Evolutionary conservation across 2,113 vertebrate genomes (phyloP).

Genomic region (Monarcha castaneiventris): DNA sequence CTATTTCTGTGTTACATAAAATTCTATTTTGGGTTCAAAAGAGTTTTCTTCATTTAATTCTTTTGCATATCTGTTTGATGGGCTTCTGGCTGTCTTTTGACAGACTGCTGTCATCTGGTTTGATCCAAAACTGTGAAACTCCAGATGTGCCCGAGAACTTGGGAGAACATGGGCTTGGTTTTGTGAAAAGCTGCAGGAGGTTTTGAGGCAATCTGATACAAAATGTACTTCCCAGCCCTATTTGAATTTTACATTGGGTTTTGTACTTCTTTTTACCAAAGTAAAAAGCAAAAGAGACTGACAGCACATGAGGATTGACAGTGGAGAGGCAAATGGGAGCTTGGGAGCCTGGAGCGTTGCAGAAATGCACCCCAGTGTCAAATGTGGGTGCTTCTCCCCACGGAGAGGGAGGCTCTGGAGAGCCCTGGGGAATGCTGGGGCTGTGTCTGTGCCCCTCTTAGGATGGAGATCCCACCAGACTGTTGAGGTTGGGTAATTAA

Average conservation of each 20-base stretch:
- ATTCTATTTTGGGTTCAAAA: constrained; percentile 51
- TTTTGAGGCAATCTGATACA: constrained; percentile 33
- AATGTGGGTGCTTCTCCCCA: not conserved
- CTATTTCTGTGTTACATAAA: constrained; percentile 48
- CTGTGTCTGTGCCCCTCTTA: not conserved
- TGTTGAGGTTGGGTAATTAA: not conserved
- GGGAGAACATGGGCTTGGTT: constrained; percentile 30
- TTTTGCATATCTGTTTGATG: constrained; percentile 50
- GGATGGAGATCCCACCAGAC: too few species aligned
- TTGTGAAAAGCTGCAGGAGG: constrained; percentile 16
- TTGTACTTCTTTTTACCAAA: not conserved
- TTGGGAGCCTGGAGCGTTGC: not conserved
- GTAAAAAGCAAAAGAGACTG: not conserved
- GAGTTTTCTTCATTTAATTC: constrained; percentile 45
- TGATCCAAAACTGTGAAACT: constrained; percentile 62
- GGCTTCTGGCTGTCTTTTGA: constrained; percentile 60
- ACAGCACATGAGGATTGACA: not conserved
- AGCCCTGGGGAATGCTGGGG: not conserved
- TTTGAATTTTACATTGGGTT: constrained; percentile 6
- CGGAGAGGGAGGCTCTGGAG: not conserved
- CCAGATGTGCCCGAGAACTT: constrained; percentile 60
- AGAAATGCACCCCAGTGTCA: not conserved
- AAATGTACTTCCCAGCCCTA: constrained; percentile 3
- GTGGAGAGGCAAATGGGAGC: not conserved
- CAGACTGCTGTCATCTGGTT: constrained; percentile 64